phyloP scores from a whole-genome alignment of 1,140 invertebrate species.

The Tetranychus urticae region DNA sequence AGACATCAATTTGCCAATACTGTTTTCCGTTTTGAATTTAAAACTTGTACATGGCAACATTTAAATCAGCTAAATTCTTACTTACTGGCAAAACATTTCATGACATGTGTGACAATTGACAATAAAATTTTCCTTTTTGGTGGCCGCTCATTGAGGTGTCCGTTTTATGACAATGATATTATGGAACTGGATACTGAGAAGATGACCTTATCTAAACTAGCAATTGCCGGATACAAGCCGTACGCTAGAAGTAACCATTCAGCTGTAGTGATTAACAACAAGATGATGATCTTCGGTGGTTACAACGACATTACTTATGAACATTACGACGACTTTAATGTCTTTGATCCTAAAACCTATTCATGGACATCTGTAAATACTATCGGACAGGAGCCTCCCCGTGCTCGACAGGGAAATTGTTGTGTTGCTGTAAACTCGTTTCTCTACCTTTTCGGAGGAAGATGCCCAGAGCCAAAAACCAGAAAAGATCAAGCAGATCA shows the following conservation, averaged over 20 bases:
- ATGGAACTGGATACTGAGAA: slow-evolving; percentile 44
- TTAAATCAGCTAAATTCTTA: slow-evolving; percentile 30
- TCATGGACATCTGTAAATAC: slow-evolving; percentile 35
- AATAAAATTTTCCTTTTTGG: slow-evolving; percentile 63
- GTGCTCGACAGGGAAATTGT: slow-evolving; percentile 45
- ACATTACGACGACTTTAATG: slow-evolving; percentile 58
- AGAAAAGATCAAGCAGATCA: no score
- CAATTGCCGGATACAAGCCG: slow-evolving; percentile 30
- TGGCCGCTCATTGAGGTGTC: slow-evolving; percentile 43
- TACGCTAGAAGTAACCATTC: slow-evolving; percentile 60
- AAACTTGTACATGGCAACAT: slow-evolving; percentile 41
- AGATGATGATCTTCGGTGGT: slow-evolving; percentile 65
- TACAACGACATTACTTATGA: slow-evolving; percentile 44
- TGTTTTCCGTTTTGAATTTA: slow-evolving; percentile 45
- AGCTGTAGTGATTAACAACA: slow-evolving; percentile 45
- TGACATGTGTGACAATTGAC: slow-evolving; percentile 46
- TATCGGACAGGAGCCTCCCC: slow-evolving; percentile 34
- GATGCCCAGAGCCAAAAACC: slow-evolving; percentile 23
- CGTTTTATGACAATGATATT: slow-evolving; percentile 50
- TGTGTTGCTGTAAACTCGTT: slow-evolving; percentile 41
- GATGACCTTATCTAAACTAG: slow-evolving; percentile 37
- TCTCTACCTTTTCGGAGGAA: slow-evolving; percentile 62
- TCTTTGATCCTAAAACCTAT: slow-evolving; percentile 34
- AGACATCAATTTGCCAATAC: slow-evolving; percentile 52
- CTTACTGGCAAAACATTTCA: slow-evolving; percentile 59